Conservation (phyloP, 2,113 vertebrate species). For the Trogon melanurus region DNA sequence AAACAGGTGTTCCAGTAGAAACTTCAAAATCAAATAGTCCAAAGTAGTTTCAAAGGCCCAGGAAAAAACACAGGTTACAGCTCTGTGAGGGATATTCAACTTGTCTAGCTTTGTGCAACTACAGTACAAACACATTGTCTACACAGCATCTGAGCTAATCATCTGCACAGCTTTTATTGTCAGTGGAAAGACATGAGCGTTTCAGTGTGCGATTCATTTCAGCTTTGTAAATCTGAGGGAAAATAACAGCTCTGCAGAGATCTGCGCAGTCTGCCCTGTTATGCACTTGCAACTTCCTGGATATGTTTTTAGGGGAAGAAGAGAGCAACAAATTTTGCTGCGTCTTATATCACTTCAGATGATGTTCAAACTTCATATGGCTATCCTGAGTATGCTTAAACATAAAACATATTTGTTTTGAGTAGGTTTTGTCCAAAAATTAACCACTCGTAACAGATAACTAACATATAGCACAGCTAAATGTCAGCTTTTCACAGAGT, state of each 20-base stretch:
- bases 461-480: neutral
- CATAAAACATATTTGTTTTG: neutral
- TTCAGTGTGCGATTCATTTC: neutral
- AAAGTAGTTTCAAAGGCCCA: neutral
- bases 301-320: neutral
- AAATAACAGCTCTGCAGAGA: neutral
- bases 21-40: neutral
- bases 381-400: neutral
- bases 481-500: neutral
- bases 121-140: neutral
- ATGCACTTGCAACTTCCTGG: neutral
- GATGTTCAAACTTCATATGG: neutral
- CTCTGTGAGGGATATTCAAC: neutral
- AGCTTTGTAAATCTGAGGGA: neutral
- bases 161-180: neutral
- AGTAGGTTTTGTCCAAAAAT: neutral
- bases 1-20: neutral
- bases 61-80: neutral
- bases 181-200: neutral
- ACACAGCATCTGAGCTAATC: neutral
- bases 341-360: neutral
- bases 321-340: neutral
- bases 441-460: neutral
- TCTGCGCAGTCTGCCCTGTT: neutral
- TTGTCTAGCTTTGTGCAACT: neutral